Percentiles rank a stretch among this genome's conserved stretches.
phyloP scores from a whole-genome alignment of 2,888 invertebrate genomes.

The Lacanobia wlatinum region DNA sequence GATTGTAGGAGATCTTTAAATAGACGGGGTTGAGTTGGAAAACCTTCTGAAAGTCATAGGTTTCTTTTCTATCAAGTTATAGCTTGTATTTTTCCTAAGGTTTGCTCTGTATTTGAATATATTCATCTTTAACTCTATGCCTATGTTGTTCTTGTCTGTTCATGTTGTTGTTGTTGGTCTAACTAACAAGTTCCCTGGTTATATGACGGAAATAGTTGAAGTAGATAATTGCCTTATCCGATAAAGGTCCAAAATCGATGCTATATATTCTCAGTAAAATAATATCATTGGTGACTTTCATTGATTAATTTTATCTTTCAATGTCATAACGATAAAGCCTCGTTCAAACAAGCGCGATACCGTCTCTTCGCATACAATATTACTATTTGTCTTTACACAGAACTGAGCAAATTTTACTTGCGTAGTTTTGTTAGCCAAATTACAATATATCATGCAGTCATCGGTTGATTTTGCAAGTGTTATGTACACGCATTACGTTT shows the following conservation, averaged over 20 bases:
- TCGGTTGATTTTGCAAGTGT: conserved; percentile 30
- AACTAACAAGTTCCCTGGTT: not conserved
- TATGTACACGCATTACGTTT: conserved; percentile 28
- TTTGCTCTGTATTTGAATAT: not conserved
- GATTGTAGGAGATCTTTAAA: conserved; percentile 10
- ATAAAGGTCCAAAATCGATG: conserved; percentile 50
- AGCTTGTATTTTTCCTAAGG: not conserved
- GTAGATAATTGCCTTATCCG: conserved; percentile 28
- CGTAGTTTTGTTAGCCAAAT: conserved; percentile 32
- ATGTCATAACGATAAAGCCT: conserved; percentile 76
- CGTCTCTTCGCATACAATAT: conserved; percentile 56
- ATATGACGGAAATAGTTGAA: conserved; percentile 39
- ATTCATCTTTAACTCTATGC: not conserved
- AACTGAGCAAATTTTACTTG: conserved; percentile 46
- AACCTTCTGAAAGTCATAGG: conserved; percentile 22
- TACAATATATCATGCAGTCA: conserved; percentile 35
- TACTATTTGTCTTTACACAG: conserved; percentile 45
- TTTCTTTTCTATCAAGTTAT: not conserved
- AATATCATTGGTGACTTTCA: conserved; percentile 70
- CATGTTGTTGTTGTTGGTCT: not conserved
- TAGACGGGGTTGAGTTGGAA: conserved; percentile 1
- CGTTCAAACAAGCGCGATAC: conserved; percentile 51
- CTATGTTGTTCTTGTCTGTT: not conserved
- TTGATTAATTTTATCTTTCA: conserved; percentile 80
- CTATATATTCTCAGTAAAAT: conserved; percentile 52